Evolutionary conservation across 2,797 vertebrate species (phyloP).

Genomic region (Sebastes kiyomatsui): DNA sequence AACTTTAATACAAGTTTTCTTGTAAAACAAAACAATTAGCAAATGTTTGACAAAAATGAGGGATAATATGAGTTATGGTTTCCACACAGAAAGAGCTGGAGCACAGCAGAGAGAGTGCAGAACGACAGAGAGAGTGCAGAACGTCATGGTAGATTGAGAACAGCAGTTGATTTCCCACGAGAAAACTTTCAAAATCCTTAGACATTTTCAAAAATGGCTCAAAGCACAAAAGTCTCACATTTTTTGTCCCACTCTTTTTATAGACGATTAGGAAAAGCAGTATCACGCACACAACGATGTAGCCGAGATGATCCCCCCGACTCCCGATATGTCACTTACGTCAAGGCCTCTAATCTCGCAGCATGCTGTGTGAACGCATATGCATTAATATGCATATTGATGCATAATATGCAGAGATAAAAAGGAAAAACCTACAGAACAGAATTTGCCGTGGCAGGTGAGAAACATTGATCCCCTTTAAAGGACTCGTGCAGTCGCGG

Average conservation of each 20-base stretch:
- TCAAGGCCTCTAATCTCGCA: constrained; percentile 45
- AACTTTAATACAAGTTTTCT: constrained; percentile 60
- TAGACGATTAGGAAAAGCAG: constrained; percentile 7
- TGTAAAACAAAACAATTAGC: constrained; percentile 61
- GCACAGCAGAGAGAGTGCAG: background rate
- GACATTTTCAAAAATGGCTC: background rate
- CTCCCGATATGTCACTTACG: constrained; percentile 17
- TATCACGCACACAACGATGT: background rate
- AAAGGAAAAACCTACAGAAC: background rate
- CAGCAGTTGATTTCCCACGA: constrained; percentile 6
- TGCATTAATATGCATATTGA: constrained; percentile 30
- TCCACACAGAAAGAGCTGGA: background rate
- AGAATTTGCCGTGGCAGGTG: constrained; percentile 33
- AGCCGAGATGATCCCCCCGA: constrained; percentile 30
- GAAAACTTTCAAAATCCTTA: constrained; percentile 8
- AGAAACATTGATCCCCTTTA: constrained; percentile 33
- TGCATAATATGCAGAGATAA: constrained; percentile 27
- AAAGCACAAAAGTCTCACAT: background rate
- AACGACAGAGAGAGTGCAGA: background rate
- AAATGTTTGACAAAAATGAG: constrained; percentile 29
- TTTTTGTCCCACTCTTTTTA: background rate
- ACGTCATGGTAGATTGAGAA: constrained; percentile 28
- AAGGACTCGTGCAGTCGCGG: background rate
- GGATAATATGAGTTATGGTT: constrained; percentile 30
- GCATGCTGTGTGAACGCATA: constrained; percentile 7